Evolutionary conservation across 2,113 vertebrate species (phyloP).

Genomic region (Scartelaos histophorus): DNA sequence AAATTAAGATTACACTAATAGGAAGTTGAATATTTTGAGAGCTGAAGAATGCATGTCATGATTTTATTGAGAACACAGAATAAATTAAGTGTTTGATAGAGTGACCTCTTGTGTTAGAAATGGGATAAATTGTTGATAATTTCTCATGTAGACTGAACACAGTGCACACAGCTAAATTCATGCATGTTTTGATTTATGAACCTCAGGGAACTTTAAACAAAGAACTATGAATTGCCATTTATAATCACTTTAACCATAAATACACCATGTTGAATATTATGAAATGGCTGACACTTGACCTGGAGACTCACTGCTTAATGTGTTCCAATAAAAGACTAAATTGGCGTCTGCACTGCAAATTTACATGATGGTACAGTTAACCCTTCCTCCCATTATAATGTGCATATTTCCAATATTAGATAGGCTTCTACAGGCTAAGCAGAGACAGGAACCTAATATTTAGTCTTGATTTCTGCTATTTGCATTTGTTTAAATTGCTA

Average conservation of each 20-base stretch:
- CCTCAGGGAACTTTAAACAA: slow-evolving; percentile 30
- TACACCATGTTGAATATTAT: not conserved
- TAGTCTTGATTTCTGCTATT: slow-evolving; percentile 25
- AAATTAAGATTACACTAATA: not conserved
- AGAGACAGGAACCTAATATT: slow-evolving; percentile 1
- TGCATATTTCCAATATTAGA: slow-evolving; percentile 4
- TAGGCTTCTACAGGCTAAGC: not conserved
- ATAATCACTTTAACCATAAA: not conserved
- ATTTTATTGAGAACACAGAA: not conserved
- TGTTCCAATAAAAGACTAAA: not conserved
- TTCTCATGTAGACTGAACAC: slow-evolving; percentile 22
- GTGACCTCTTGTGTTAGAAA: slow-evolving; percentile 43
- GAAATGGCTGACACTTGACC: not conserved
- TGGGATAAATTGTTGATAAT: slow-evolving; percentile 47
- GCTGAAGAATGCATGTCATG: not conserved
- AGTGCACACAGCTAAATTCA: too few relatives aligned
- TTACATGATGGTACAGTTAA: not conserved
- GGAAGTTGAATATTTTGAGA: not conserved
- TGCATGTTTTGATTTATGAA: slow-evolving; percentile 26
- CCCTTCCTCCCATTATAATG: not conserved
- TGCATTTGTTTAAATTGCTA: slow-evolving; percentile 1
- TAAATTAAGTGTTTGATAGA: slow-evolving; percentile 2
- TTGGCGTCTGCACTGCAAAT: not conserved
- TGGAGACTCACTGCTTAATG: not conserved
- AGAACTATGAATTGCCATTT: not conserved